Conservation (phyloP, 2,113 vertebrate genomes). For the western clawed frog (Xenopus tropicalis) region DNA sequence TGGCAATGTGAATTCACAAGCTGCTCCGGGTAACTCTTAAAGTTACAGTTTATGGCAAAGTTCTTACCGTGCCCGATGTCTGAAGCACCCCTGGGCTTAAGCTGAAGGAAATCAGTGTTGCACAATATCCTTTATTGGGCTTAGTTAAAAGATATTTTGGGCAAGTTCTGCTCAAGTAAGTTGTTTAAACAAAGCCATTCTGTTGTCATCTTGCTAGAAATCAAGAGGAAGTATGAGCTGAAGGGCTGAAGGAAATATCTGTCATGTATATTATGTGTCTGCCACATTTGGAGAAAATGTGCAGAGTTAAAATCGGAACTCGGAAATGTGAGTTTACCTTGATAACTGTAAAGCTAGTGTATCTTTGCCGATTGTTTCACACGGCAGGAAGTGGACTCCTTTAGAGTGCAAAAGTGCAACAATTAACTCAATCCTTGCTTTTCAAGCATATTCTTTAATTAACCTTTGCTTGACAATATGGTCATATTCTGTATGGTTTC, state of each 20-base stretch:
- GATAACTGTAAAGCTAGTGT: conserved; percentile 19
- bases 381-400: conserved; percentile 10
- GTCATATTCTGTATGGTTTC: too few relatives aligned
- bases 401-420: not conserved
- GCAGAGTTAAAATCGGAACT: conserved; percentile 26
- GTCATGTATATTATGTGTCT: conserved; percentile 12
- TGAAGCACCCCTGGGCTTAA: too few relatives aligned
- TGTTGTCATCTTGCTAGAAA: conserved; percentile 9
- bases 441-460: too few relatives aligned
- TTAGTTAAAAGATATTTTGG: not conserved
- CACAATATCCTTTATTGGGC: too few relatives aligned
- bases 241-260: conserved; percentile 29
- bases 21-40: too few relatives aligned
- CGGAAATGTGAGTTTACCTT: conserved; percentile 30
- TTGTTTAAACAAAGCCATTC: not conserved
- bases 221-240: conserved; percentile 4
- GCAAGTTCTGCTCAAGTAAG: not conserved
- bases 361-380: conserved; percentile 9
- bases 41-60: too few relatives aligned
- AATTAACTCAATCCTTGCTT: conserved; percentile 14
- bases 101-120: too few relatives aligned
- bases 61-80: too few relatives aligned
- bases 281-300: conserved; percentile 17
- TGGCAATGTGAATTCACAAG: too few relatives aligned
- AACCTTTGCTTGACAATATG: too few relatives aligned